phyloP scores from a whole-genome alignment of 1,140 invertebrate species.

The Vollenhovia emeryi region DNA sequence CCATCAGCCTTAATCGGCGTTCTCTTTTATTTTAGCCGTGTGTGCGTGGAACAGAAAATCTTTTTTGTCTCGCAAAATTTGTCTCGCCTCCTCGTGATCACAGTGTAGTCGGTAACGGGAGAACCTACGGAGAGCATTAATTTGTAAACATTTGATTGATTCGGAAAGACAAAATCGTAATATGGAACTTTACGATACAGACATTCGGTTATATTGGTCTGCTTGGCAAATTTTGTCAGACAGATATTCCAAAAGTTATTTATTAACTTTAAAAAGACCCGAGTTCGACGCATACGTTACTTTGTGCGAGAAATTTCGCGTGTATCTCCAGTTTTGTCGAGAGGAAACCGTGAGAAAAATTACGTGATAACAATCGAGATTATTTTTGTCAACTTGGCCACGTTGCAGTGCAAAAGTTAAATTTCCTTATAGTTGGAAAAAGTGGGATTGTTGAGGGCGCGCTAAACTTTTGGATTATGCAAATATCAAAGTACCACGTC shows the following conservation, averaged over 20 bases:
- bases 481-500: conserved; percentile 18
- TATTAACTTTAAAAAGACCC: not conserved
- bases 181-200: not conserved
- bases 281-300: not conserved
- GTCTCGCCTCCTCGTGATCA: not conserved
- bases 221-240: not conserved
- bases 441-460: not conserved
- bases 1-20: no score
- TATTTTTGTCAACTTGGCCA: not conserved
- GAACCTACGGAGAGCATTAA: not conserved
- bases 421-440: not conserved
- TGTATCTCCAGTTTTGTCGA: not conserved
- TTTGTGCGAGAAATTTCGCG: not conserved
- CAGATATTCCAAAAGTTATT: not conserved
- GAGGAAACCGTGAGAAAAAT: not conserved
- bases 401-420: not conserved
- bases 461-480: not conserved
- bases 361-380: not conserved
- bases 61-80: not conserved
- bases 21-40: not conserved
- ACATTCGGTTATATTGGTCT: not conserved
- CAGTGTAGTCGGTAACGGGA: not conserved
- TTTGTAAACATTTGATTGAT: not conserved
- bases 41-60: not conserved
- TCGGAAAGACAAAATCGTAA: not conserved